Evolutionary conservation across 2,113 vertebrate genomes (phyloP).

Genomic region (Crotalus helleri): DNA sequence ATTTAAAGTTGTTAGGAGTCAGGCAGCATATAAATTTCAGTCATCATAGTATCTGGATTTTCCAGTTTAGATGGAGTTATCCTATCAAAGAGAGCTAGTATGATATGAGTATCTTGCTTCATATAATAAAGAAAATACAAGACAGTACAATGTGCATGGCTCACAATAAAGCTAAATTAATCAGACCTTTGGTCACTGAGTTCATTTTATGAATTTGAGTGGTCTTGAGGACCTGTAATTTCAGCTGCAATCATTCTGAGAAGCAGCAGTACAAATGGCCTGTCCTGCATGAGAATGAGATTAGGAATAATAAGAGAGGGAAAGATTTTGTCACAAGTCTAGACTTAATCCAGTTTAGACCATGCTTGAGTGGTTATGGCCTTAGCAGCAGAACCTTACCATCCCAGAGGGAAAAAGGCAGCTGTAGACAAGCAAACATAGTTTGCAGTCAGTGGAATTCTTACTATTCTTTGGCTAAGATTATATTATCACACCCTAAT

Average conservation of each 20-base stretch:
- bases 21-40: neutral
- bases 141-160: neutral
- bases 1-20: neutral
- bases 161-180: neutral
- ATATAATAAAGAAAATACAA: neutral
- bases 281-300: neutral
- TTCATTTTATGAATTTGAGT: neutral
- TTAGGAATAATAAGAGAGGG: conserved; percentile 3
- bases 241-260: neutral
- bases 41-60: neutral
- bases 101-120: neutral
- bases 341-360: conserved; percentile 29
- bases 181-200: too few species aligned
- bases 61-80: neutral
- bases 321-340: conserved; percentile 31
- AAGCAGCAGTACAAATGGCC: neutral
- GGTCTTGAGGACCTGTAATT: neutral
- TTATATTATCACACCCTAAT: neutral
- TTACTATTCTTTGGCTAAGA: conserved; percentile 9
- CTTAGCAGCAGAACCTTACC: conserved; percentile 31
- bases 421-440: neutral
- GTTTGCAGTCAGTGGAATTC: conserved; percentile 7
- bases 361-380: conserved; percentile 41
- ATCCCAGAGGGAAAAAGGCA: conserved; percentile 43
- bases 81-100: neutral